phyloP scores from a whole-genome alignment of 2,113 vertebrate species.

The Halcyon senegalensis region DNA sequence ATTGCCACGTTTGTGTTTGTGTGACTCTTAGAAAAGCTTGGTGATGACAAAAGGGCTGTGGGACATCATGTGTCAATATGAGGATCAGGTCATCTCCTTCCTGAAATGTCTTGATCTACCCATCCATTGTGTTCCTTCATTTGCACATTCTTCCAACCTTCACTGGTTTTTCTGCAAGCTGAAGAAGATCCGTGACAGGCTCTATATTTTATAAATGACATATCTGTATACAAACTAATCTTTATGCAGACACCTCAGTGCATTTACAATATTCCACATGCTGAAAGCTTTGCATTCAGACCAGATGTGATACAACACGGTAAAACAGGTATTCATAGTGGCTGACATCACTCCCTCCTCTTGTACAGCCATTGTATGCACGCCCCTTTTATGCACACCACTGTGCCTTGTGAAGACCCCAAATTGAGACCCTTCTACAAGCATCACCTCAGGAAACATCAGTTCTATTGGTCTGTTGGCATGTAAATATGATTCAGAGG shows the following conservation, averaged over 20 bases:
- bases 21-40: neutral
- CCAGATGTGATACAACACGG: accelerated
- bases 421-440: neutral
- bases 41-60: neutral
- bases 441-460: accelerated
- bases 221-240: neutral
- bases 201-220: neutral
- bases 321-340: accelerated
- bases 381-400: neutral
- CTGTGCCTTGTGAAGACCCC: neutral
- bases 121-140: neutral
- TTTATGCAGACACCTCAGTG: neutral
- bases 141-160: neutral
- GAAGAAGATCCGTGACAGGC: neutral
- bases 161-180: neutral
- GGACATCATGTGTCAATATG: neutral
- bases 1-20: neutral
- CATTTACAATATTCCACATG: neutral
- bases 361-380: accelerated
- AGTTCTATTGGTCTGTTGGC: accelerated
- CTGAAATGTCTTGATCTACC: neutral
- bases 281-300: neutral
- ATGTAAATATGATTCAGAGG: neutral
- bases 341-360: neutral
- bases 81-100: neutral